Conservation (phyloP, 2,888 invertebrate genomes). For the Uropetala carovei region DNA sequence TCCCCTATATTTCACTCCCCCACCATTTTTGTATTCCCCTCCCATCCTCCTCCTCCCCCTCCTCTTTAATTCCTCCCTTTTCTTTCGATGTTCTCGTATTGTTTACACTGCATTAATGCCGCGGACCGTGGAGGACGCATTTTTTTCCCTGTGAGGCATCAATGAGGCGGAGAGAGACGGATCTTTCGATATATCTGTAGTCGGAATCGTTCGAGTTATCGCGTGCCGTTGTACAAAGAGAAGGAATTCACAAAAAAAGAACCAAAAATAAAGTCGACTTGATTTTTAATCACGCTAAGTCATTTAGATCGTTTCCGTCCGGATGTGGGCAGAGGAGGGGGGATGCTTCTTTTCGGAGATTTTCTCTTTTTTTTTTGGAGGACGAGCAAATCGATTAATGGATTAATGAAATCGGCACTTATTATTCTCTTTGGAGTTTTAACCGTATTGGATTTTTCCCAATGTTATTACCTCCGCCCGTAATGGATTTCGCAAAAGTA, state of each 20-base stretch:
- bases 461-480: conserved; percentile 11
- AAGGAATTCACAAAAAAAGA: neutral
- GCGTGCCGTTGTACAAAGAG: conserved; percentile 2
- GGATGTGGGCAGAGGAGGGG: conserved; percentile 26
- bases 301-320: conserved; percentile 34
- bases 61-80: conserved; percentile 23
- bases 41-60: neutral
- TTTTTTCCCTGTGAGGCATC: conserved; percentile 49
- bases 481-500: conserved; percentile 34
- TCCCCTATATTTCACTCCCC: conserved; percentile 2
- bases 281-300: conserved; percentile 61
- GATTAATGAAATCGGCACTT: conserved; percentile 60
- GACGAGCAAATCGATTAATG: conserved; percentile 50
- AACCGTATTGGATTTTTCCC: neutral
- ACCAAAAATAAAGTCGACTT: conserved; percentile 35
- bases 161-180: conserved; percentile 22
- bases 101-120: conserved; percentile 53
- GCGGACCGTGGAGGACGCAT: conserved; percentile 21
- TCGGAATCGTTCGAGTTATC: conserved; percentile 35
- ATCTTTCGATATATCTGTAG: conserved; percentile 10
- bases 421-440: neutral
- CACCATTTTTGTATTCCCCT: conserved; percentile 8
- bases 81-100: conserved; percentile 36
- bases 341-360: neutral
- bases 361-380: neutral